These are phyloP conservation scores for Dyspetes luteomarginatus DNA, from an alignment of 2,888 invertebrate genomes.

Conservation along the genomic window DNA sequence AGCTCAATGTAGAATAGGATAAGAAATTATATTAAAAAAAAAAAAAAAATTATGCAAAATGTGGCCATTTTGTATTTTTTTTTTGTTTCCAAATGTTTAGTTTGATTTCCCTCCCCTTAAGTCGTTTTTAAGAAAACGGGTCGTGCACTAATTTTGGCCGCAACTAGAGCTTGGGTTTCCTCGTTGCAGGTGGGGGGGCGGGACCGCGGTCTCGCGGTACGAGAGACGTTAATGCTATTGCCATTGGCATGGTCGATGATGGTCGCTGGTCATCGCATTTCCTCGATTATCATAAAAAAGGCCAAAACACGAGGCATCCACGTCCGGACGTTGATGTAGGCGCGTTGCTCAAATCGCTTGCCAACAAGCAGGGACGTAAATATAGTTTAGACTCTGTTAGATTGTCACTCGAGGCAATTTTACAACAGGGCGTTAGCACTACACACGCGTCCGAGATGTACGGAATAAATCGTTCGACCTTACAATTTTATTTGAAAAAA, in stretches of 20 bases:
- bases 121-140: slow-evolving; percentile 55
- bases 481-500: slow-evolving; percentile 85
- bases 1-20: slow-evolving; percentile 21
- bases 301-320: slow-evolving; percentile 75
- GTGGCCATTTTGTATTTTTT: too few relatives aligned
- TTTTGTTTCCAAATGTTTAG: slow-evolving; percentile 9
- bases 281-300: slow-evolving; percentile 80
- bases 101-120: slow-evolving; percentile 53
- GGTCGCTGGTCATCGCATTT: slow-evolving; percentile 81
- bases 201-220: slow-evolving; percentile 78
- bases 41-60: not conserved
- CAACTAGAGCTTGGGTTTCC: slow-evolving; percentile 82
- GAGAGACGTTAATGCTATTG: slow-evolving; percentile 67
- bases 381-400: slow-evolving; percentile 84
- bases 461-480: slow-evolving; percentile 85
- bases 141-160: slow-evolving; percentile 74
- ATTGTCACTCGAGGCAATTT: slow-evolving; percentile 84
- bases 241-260: slow-evolving; percentile 64
- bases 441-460: slow-evolving; percentile 84
- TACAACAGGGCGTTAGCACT: slow-evolving; percentile 84
- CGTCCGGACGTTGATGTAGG: slow-evolving; percentile 80
- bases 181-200: slow-evolving; percentile 83
- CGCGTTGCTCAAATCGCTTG: slow-evolving; percentile 81
- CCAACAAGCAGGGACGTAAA: slow-evolving; percentile 82
- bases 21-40: not conserved